Evolutionary conservation across 2,113 vertebrate genomes (phyloP).

Genomic region (Paracanthobrama guichenoti): DNA sequence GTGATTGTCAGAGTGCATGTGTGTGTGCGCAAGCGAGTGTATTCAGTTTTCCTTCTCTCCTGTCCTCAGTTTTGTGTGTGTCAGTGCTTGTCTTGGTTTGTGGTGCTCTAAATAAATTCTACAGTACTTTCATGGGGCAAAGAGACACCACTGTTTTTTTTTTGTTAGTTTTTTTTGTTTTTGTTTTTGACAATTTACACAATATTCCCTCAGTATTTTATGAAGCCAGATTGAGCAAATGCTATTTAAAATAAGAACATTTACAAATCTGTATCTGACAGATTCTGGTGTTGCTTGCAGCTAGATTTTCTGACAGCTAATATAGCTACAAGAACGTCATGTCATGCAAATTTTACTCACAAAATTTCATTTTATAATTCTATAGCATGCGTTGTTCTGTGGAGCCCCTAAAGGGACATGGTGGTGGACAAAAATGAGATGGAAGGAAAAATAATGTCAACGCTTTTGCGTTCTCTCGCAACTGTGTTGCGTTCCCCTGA

Average conservation of each 20-base stretch:
- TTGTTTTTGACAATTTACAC: not conserved
- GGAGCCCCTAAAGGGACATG: too few species aligned
- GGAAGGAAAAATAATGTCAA: too few species aligned
- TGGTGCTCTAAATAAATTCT: not conserved
- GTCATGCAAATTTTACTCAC: too few species aligned
- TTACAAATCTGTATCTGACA: not conserved
- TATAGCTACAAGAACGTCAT: too few species aligned
- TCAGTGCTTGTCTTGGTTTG: slow-evolving; percentile 19
- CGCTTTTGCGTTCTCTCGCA: too few species aligned
- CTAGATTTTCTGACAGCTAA: not conserved
- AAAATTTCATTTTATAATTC: too few species aligned
- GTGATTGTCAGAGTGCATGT: slow-evolving; percentile 19
- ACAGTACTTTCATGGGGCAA: not conserved
- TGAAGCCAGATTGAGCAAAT: not conserved
- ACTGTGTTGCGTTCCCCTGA: too few species aligned
- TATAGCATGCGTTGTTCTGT: too few species aligned
- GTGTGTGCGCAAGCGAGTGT: slow-evolving; percentile 9
- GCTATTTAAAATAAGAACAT: not conserved
- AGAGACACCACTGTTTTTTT: not conserved
- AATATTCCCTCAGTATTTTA: not conserved
- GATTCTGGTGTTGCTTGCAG: not conserved
- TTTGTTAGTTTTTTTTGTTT: too few species aligned
- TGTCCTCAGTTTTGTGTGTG: slow-evolving; percentile 20
- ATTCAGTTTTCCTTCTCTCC: slow-evolving; percentile 14
- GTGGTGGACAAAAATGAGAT: too few species aligned